Percentiles rank a stretch among this genome's conserved stretches.
Evolutionary conservation across 1,140 invertebrate genomes (phyloP).

Genomic region (Scaptomyza pallida): DNA sequence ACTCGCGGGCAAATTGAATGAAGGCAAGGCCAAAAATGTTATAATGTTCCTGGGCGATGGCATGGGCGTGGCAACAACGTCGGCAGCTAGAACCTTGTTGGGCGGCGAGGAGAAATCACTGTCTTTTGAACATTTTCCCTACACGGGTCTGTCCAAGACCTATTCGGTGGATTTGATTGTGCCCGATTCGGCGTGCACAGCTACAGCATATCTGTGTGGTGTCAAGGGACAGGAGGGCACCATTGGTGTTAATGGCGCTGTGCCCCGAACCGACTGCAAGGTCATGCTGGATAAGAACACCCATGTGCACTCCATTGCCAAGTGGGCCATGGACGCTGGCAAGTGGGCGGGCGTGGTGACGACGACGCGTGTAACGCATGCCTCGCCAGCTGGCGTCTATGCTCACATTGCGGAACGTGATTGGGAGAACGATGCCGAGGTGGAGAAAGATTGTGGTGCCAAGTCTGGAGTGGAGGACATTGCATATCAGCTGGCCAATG

Average conservation of each 20-base stretch:
- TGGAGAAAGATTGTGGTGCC: slow-evolving; percentile 78
- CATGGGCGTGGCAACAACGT: slow-evolving; percentile 91
- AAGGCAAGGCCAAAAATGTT: slow-evolving; percentile 88
- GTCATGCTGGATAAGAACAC: slow-evolving; percentile 85
- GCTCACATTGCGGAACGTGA: slow-evolving; percentile 89
- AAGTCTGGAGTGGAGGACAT: slow-evolving; percentile 88
- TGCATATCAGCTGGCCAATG: slow-evolving; percentile 89
- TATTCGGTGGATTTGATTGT: slow-evolving; percentile 92
- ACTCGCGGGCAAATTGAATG: slow-evolving; percentile 71
- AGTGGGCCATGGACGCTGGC: slow-evolving; percentile 89
- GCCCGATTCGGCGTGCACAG: slow-evolving; percentile 90
- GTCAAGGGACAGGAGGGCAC: slow-evolving; percentile 92
- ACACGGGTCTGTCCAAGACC: slow-evolving; percentile 91
- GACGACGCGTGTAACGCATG: slow-evolving; percentile 92
- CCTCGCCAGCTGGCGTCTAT: slow-evolving; percentile 90
- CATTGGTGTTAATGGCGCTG: slow-evolving; percentile 89
- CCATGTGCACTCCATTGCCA: slow-evolving; percentile 88
- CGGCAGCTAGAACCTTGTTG: slow-evolving; percentile 87
- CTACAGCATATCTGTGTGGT: slow-evolving; percentile 91
- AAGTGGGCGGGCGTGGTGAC: slow-evolving; percentile 91
- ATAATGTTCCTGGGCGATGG: slow-evolving; percentile 92
- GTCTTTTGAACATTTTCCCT: slow-evolving; percentile 91
- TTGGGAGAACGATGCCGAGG: slow-evolving; percentile 90
- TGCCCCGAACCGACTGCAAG: slow-evolving; percentile 86
- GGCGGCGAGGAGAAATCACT: slow-evolving; percentile 88